Base-by-base conservation (phyloP, 2,797 vertebrate genomes). In the Psittacula echo region DNA sequence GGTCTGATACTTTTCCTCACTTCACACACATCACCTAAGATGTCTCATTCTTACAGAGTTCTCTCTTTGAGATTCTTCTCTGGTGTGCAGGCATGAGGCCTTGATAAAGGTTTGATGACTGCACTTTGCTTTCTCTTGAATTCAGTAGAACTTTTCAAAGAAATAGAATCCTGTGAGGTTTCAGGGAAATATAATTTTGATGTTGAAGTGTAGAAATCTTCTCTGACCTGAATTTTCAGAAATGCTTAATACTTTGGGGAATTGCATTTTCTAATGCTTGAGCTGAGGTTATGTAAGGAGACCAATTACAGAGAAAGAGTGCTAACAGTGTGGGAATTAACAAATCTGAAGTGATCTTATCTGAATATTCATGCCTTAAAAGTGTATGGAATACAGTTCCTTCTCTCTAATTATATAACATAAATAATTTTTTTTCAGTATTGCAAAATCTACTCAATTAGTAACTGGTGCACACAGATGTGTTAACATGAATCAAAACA, bases 81-180 rank as follows among this genome's bases (percentile, higher is more conserved):
- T 80, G n/a, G 73, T 16, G 15, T 87, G 5, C 10, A 51, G 41
- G 18, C 75, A 41, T 2, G 5, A 73, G 53, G 30, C 34, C 20
- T 54, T 81, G 54, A 58, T 80, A 74, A 95, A 96, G 15, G 32
- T 82, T 66, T 85, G 48, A 56, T 90, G 73, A 48, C 67, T 94
- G 78, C 20, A 2, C 15, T 95, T 92, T 92, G 67, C 82, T 83
- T 81, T 95, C 60, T 74, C 6, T n/a, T 72, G n/a, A 37, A 65
- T 91, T 86, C 24, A 11, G 34, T 67, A 88, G 83, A 96, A 96
- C 37, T 65, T 82, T 87, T 80, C 41, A 39, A 86, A 70, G 77
- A 90, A 89, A 94, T 91, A 91, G 51, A 68, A 84, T 80, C 94
- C 87, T 71, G 29, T 94, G 97, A 95, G 94, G 80, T 91, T 93